These are phyloP conservation scores for Pimephales promelas DNA, from an alignment of 2,113 vertebrate species.

Conservation along the genomic window DNA sequence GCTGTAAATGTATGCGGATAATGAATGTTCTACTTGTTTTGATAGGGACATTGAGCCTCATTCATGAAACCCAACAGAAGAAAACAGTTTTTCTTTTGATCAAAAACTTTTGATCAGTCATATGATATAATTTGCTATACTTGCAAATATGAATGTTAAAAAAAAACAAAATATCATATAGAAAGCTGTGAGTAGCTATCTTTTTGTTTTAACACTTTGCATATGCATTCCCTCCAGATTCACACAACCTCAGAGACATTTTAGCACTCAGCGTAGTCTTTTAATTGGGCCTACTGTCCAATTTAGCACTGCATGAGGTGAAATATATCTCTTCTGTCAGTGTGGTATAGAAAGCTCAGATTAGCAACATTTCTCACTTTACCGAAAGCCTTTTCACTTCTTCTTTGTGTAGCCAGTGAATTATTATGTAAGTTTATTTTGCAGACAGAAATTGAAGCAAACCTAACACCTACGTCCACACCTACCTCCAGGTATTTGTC, in stretches of 20 bases:
- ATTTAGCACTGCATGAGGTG: conserved; percentile 3
- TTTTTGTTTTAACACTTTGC: not conserved
- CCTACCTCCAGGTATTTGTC: conserved; percentile 30
- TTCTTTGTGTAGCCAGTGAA: not conserved
- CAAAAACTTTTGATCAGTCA: not conserved
- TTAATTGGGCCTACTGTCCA: conserved; percentile 42
- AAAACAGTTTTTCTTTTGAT: too few species aligned
- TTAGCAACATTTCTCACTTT: conserved; percentile 1
- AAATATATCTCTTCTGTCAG: conserved; percentile 25
- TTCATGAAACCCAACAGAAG: not conserved
- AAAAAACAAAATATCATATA: not conserved
- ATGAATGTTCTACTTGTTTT: not conserved
- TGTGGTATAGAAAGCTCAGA: not conserved
- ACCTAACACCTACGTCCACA: conserved; percentile 20
- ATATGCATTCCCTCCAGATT: conserved; percentile 2
- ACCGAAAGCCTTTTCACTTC: not conserved
- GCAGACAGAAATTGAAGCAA: not conserved
- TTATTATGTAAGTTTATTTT: not conserved
- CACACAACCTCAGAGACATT: not conserved
- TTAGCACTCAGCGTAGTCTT: not conserved
- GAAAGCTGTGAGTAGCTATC: not conserved
- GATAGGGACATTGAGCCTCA: not conserved
- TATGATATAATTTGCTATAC: not conserved
- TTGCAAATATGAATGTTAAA: not conserved
- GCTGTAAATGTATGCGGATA: not conserved